These are phyloP conservation scores for Archaeoteleia sp. DNA, from an alignment of 2,888 invertebrate species.

Conservation along the genomic window DNA sequence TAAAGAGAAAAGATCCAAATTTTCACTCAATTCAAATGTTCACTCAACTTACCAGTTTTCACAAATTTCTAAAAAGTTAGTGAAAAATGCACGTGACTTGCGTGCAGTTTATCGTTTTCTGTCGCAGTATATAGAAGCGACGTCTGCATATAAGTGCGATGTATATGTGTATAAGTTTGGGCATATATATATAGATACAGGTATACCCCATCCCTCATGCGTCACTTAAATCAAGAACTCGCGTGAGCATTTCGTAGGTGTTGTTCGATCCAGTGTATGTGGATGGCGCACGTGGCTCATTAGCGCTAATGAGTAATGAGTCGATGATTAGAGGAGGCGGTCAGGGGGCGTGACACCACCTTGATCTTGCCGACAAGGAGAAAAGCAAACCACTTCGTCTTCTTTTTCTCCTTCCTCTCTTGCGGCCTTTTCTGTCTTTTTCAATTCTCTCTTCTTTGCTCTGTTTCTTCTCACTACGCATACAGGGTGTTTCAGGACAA, in stretches of 20 bases:
- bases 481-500: too few species aligned
- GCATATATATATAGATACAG: background rate
- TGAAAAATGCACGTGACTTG: slow-evolving; percentile 32
- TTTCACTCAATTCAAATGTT: too few species aligned
- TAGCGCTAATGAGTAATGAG: slow-evolving; percentile 75
- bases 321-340: slow-evolving; percentile 75
- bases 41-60: too few species aligned
- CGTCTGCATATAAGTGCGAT: background rate
- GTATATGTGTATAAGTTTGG: too few species aligned
- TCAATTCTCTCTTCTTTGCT: slow-evolving; percentile 23
- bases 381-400: slow-evolving; percentile 61
- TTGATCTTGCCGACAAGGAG: slow-evolving; percentile 72
- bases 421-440: slow-evolving; percentile 23
- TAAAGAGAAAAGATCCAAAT: too few species aligned
- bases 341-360: slow-evolving; percentile 71
- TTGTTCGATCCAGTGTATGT: slow-evolving; percentile 51
- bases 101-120: slow-evolving; percentile 59
- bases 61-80: too few species aligned
- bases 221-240: slow-evolving; percentile 46
- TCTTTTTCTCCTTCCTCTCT: slow-evolving; percentile 52
- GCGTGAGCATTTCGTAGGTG: slow-evolving; percentile 51
- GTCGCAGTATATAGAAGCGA: slow-evolving; percentile 8
- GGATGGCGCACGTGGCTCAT: slow-evolving; percentile 72
- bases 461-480: slow-evolving; percentile 16
- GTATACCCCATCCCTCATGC: background rate